Evolutionary conservation across 2,888 invertebrate genomes (phyloP).

Genomic region (Stratiomys singularior): DNA sequence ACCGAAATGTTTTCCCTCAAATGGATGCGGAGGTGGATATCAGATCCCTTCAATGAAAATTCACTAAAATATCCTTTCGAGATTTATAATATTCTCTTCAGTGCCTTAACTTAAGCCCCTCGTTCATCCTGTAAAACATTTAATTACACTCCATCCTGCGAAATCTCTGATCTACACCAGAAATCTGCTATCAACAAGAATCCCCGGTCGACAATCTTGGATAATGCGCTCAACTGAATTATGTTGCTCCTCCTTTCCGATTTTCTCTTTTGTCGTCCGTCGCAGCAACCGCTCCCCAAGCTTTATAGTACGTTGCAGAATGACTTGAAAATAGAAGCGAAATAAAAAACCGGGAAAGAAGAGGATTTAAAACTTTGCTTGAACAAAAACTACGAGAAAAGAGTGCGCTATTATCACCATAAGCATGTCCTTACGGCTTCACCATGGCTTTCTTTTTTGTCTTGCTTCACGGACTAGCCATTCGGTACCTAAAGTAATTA

Average conservation of each 20-base stretch:
- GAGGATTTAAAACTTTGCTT: conserved; percentile 28
- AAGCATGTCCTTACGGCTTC: conserved; percentile 12
- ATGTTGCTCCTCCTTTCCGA: not conserved
- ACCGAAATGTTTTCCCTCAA: too few relatives aligned
- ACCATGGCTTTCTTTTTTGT: not conserved
- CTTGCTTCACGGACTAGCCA: not conserved
- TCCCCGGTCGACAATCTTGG: not conserved
- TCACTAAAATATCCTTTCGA: too few relatives aligned
- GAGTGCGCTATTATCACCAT: conserved; percentile 2
- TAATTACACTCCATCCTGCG: conserved; percentile 6
- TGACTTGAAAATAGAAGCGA: not conserved
- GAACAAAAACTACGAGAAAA: not conserved
- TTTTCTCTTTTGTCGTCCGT: not conserved
- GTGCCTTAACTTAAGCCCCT: not conserved
- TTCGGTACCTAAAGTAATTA: conserved; percentile 33
- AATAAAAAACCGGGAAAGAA: conserved; percentile 8
- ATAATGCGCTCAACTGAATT: conserved; percentile 38
- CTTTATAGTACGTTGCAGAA: not conserved
- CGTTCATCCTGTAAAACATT: not conserved
- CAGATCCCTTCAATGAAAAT: too few relatives aligned
- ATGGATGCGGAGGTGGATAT: too few relatives aligned
- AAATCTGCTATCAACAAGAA: conserved; percentile 15
- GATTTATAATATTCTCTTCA: too few relatives aligned
- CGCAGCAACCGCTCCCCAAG: not conserved
- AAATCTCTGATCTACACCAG: conserved; percentile 21